Percentiles rank a stretch among this genome's conserved stretches.
Evolutionary conservation across 2,888 invertebrate species (phyloP).

Genomic region (Aphodius granarius): DNA sequence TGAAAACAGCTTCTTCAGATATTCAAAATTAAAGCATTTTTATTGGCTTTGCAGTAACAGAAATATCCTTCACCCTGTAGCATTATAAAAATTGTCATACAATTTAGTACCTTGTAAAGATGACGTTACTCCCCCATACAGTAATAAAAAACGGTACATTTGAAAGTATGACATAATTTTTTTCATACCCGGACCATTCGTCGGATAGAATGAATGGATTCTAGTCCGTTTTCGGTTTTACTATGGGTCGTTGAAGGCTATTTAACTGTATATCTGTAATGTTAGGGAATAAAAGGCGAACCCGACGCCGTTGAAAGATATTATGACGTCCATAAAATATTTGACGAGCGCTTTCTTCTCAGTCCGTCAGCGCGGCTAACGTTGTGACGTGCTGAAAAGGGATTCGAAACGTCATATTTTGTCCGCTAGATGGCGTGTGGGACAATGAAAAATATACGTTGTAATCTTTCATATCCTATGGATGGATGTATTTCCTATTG

Average conservation of each 20-base stretch:
- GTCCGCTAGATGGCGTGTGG: background rate
- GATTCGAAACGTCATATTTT: background rate
- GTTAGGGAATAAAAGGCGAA: background rate
- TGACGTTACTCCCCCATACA: background rate
- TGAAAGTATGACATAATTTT: background rate
- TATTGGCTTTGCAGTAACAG: too few species aligned
- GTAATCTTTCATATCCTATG: too few species aligned
- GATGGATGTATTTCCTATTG: too few species aligned
- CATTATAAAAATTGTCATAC: background rate
- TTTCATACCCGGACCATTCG: background rate
- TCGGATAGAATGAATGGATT: background rate
- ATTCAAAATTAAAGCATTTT: too few species aligned
- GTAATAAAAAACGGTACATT: background rate
- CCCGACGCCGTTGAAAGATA: background rate
- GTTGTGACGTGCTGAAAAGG: background rate
- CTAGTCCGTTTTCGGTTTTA: background rate
- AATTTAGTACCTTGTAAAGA: background rate
- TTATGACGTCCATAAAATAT: background rate
- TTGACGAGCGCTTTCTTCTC: background rate
- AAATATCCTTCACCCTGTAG: background rate
- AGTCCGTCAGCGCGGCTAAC: background rate
- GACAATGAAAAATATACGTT: background rate
- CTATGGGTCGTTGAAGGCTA: background rate
- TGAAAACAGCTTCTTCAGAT: too few species aligned
- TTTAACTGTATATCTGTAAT: background rate